Base-by-base conservation (phyloP, 2,888 invertebrate species). In the Tiliacea citrago region DNA sequence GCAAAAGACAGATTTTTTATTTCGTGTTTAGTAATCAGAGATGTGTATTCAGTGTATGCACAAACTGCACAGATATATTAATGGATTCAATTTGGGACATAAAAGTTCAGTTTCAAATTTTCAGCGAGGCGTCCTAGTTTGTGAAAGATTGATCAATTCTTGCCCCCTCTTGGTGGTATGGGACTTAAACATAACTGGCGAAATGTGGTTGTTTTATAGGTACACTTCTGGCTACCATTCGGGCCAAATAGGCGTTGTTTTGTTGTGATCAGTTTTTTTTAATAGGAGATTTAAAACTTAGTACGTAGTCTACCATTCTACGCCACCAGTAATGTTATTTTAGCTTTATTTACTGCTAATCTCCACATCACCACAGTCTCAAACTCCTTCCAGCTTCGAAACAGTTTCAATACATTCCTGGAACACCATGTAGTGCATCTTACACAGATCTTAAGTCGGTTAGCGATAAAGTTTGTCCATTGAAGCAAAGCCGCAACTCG, bases 401-500 rank as follows among this genome's bases (percentile, higher is more conserved):
- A 53, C 67, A 51, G 58, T 58, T 65, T 66, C 49, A 80, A 82
- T 83, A 75, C 75, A 82, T 82, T 84, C 72, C 76, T 63, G 66
- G 57, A 73, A 81, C 71, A 75, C 62, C 75, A 80, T 73, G 58
- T 58, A 73, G 53, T 67, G 35, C 66, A 84, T 74, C 77, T 70
- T 63, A 47, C 72, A 60, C 60, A 85, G 79, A 86, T 89, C 83
- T 86, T 92, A 91, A 92, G 89, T 91, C 88, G 88, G 90, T 92
- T 92, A 91, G 89, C 84, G 88, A 91, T 89, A 89, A 95, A 95
- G 92, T 94, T 94, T 90, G 91, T 90, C 88, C 86, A 91, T 90
- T 88, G 91, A 91, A 92, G 89, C 82, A 88, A 82, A 83, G 81
- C 88, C 87, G 83, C 91, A 94, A 93, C 92, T 94, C 92, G 88